phyloP scores from a whole-genome alignment of 2,888 invertebrate genomes.

The Lapara coniferarum region DNA sequence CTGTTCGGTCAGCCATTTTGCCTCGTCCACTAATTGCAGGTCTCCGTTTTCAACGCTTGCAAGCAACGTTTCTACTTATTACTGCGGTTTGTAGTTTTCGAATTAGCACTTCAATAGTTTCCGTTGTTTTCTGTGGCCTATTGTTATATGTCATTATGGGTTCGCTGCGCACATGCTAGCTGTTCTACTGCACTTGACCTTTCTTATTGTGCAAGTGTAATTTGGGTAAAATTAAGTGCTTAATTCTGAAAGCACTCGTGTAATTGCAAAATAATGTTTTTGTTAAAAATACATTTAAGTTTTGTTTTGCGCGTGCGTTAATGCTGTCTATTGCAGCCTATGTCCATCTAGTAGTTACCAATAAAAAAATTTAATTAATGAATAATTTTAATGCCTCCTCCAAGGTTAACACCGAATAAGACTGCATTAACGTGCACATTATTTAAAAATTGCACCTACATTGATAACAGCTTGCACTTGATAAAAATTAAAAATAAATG shows the following conservation, averaged over 20 bases:
- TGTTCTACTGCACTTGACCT: constrained; percentile 34
- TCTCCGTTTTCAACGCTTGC: constrained; percentile 73
- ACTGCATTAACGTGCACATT: too few relatives aligned
- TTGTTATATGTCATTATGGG: constrained; percentile 66
- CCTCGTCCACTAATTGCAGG: constrained; percentile 75
- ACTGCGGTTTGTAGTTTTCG: constrained; percentile 80
- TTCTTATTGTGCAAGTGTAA: constrained; percentile 25
- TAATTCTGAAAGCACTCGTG: constrained; percentile 12
- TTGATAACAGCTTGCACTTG: too few relatives aligned
- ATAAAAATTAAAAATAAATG: too few relatives aligned
- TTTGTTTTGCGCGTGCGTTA: too few relatives aligned
- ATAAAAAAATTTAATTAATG: too few relatives aligned
- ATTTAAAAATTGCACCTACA: too few relatives aligned
- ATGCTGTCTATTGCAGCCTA: too few relatives aligned
- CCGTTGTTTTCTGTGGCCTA: constrained; percentile 66
- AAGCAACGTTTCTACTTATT: constrained; percentile 72
- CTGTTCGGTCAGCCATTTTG: constrained; percentile 77
- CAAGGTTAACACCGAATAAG: too few relatives aligned
- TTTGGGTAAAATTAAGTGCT: constrained; percentile 16
- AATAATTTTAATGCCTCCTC: too few relatives aligned
- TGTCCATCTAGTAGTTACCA: too few relatives aligned
- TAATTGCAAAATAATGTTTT: constrained; percentile 10
- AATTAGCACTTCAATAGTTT: constrained; percentile 80
- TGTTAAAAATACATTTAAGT: background rate
- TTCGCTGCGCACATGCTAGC: constrained; percentile 46